Base-by-base conservation (phyloP, 2,113 vertebrate species). In the Lophotis ruficrista region DNA sequence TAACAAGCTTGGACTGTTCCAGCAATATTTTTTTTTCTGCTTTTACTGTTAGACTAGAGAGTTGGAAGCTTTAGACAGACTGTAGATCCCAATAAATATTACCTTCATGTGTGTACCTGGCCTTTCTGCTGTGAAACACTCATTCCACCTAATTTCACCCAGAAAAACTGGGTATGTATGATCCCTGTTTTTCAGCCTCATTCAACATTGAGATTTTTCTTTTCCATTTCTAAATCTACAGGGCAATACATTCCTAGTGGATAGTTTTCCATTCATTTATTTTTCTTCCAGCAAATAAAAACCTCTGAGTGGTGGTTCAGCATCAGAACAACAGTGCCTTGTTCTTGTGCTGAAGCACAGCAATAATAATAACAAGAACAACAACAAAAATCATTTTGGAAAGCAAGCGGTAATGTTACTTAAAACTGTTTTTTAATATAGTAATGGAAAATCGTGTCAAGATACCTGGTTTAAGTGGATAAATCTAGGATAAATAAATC, bases 151-250 rank as follows among this genome's bases (percentile, higher is more conserved):
- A 57, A 45, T 51, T 96, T 94, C 48, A 45, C 78, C 64, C 64
- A 75, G 54, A 94, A 95, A 83, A 88, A 84, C 50, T 56, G 62
- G 92, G 70, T 85, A 84, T 71, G 41, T 90, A 89, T 60, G 77
- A 92, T 95, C 48, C 68, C 43, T 93, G 72, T 64, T 95, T 93
- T 94, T 94, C 93, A 91, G 82, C 82, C 31, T 97, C 56, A 87
- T 79, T 76, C 64, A 82, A 48, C n/a, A 33, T 7, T 41, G 48
- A 82, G 56, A 41, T 88, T 91, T 91, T 93, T 78, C 58, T 71
- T 93, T 88, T 92, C 38, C 12, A 15, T 66, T 89, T 83, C 58
- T 69, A 89, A 75, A 80, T 81, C 79, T 89, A 50, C 35, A 68
- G 61, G n/a, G 62, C 93, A 92, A 81, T 84, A 64, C 16, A 57